Percentiles rank a stretch among this genome's conserved stretches.
Evolutionary conservation across 2,888 invertebrate species (phyloP).

Genomic region (Dynastes maya): DNA sequence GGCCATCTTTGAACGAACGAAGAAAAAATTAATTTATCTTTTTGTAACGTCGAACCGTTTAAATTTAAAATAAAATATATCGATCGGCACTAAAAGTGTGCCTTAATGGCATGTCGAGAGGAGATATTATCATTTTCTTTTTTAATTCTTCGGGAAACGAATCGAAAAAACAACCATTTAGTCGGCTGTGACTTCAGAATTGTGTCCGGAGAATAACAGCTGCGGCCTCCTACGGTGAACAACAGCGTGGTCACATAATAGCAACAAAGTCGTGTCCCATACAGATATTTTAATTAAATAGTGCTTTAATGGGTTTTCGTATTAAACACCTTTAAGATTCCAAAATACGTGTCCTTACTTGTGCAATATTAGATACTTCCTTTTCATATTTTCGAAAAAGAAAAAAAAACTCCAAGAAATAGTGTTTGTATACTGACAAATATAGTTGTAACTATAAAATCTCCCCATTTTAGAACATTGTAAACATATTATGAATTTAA

Average conservation of each 20-base stretch:
- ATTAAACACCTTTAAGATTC: conserved; percentile 38
- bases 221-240: conserved; percentile 66
- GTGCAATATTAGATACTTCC: background rate
- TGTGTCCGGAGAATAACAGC: conserved; percentile 63
- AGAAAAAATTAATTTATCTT: background rate
- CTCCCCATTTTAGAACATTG: conserved; percentile 44
- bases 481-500: conserved; percentile 45
- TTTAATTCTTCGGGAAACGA: conserved; percentile 49
- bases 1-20: conserved; percentile 54
- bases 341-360: background rate
- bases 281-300: conserved; percentile 65
- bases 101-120: conserved; percentile 48
- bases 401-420: conserved; percentile 19
- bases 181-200: conserved; percentile 45
- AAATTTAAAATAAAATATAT: conserved; percentile 46
- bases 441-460: conserved; percentile 45
- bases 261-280: conserved; percentile 65
- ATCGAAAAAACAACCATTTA: conserved; percentile 51
- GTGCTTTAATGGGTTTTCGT: conserved; percentile 54
- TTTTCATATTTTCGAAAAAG: conserved; percentile 19
- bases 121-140: conserved; percentile 47
- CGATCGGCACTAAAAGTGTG: conserved; percentile 48
- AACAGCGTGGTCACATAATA: conserved; percentile 63
- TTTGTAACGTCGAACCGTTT: background rate
- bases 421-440: conserved; percentile 37